Base-by-base conservation (phyloP, 2,113 vertebrate genomes). In the Festucalex cinctus region DNA sequence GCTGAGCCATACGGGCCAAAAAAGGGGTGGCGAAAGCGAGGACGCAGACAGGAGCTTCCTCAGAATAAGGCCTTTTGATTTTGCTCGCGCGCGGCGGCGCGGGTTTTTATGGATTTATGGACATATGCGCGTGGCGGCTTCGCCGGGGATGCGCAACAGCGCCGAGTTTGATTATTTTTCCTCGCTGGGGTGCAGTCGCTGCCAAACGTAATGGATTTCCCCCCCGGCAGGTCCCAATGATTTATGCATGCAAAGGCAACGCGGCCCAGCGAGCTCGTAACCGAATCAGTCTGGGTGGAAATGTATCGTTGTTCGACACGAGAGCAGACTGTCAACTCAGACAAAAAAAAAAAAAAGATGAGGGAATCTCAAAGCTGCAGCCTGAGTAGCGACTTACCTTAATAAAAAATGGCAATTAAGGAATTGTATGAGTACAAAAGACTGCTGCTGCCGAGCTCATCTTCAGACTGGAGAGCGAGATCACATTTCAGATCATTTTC, bases 1-100 rank as follows among this genome's bases (percentile, higher is more conserved):
- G 67, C 2, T 22, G 75, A 80, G 75, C 88, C 88, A 89, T 87
- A 88, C 88, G 88, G 86, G 77, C 79, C 60, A 70, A 84, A 60
- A 14, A 13, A 13, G 41, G 16, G 69, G 70, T 9, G 79, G 74
- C 73, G 58, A 46, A 75, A 58, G 48, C 1, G 66, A 68, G 76
- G 68, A 81, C 80, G 78, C 68, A 66, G 46, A 69, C 73, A 60
- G 72, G 16, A 14, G 44, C 74, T 73, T 81, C 79, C 74, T 74
- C 57, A 49, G 70, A 83, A 71, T 66, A 71, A 63, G n/a, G n/a
- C 78, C 78, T 74, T 86, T 87, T 82, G 82, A 85, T 87, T 87
- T 87, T 43, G 48, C 54, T 32, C 19, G 63, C 78, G 76, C 81
- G 80, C 75, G 76, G 73, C 69, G 75, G 73, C 70, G 75, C 84